Conservation (phyloP, 1,140 invertebrate species). For the Arion vulgaris region DNA sequence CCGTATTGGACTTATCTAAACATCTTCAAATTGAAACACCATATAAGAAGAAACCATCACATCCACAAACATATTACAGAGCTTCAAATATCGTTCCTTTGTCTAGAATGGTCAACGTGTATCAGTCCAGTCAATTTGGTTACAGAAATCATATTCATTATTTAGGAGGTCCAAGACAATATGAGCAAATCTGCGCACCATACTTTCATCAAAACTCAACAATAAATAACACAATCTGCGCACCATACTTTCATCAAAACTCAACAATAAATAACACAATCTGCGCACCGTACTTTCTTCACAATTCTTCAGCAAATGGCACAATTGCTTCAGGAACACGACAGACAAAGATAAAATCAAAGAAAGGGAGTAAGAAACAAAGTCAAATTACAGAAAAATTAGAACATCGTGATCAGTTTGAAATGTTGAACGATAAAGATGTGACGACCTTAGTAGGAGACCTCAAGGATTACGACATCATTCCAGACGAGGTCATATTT, state of each 20-base stretch:
- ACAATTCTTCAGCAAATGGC: background rate
- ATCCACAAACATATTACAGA: background rate
- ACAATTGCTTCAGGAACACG: background rate
- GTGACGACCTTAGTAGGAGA: background rate
- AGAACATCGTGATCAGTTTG: background rate
- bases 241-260: background rate
- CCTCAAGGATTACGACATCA: background rate
- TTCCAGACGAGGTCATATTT: background rate
- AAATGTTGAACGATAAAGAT: background rate
- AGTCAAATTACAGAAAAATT: background rate
- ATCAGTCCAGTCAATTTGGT: background rate
- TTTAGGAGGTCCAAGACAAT: background rate
- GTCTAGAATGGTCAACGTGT: constrained; percentile 5
- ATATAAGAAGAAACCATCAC: background rate
- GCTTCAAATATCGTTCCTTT: constrained; percentile 5
- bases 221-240: no score
- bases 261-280: background rate
- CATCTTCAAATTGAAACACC: background rate
- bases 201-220: background rate
- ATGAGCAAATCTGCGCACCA: constrained; percentile 16
- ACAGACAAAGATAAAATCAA: background rate
- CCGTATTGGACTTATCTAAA: constrained; percentile 8
- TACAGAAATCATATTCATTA: constrained; percentile 1
- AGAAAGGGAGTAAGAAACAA: background rate
- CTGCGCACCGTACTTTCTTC: background rate